phyloP scores from a whole-genome alignment of 1,140 invertebrate genomes.

The Laupala kohalensis region DNA sequence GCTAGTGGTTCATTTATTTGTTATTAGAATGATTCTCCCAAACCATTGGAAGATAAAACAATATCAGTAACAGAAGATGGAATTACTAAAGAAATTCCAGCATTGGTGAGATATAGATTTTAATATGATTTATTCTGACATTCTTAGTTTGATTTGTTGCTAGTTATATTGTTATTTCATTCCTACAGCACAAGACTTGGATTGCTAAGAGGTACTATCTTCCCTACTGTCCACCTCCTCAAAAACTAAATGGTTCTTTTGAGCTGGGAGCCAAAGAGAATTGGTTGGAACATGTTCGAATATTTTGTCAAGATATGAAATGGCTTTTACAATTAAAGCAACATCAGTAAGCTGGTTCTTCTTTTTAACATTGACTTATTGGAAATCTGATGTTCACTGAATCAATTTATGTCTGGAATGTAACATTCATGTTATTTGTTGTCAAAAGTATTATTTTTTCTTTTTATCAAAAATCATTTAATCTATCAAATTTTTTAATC shows the following conservation, averaged over 20 bases:
- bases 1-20: neutral
- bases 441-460: neutral
- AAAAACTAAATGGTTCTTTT: conserved; percentile 23
- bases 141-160: neutral
- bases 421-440: neutral
- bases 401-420: neutral
- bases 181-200: conserved; percentile 27
- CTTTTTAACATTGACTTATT: too few relatives aligned
- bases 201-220: conserved; percentile 27
- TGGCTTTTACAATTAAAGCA: conserved; percentile 39
- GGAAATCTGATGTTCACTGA: too few relatives aligned
- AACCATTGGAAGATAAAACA: conserved; percentile 17
- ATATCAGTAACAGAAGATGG: conserved; percentile 22
- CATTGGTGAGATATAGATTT: conserved; percentile 24
- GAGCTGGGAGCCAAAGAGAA: conserved; percentile 34
- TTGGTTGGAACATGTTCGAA: conserved; percentile 40
- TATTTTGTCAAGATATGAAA: conserved; percentile 38
- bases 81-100: conserved; percentile 20
- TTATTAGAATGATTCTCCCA: neutral
- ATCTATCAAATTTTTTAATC: neutral
- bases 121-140: neutral
- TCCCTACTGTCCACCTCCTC: conserved; percentile 25
- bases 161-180: neutral
- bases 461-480: neutral
- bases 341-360: conserved; percentile 27